Evolutionary conservation across 1,140 invertebrate species (phyloP).

Genomic region (Sinonovacula constricta): DNA sequence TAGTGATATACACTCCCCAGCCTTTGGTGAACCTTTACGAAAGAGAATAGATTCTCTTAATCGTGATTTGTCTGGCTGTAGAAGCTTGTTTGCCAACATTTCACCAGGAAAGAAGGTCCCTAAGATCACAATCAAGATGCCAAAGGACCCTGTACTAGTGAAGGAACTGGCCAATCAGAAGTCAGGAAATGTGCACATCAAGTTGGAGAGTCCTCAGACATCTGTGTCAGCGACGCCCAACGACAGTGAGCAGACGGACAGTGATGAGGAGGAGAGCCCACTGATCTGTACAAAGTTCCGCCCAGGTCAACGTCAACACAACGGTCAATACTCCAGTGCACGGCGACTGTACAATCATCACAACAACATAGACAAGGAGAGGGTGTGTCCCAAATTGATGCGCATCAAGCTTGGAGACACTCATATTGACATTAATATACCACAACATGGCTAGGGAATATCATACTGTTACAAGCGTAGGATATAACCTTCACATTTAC

Average conservation of each 20-base stretch:
- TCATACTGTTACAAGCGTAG: no score
- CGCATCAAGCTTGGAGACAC: conserved; percentile 26
- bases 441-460: no score
- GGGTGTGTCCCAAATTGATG: conserved; percentile 41
- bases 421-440: conserved; percentile 50
- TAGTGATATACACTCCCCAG: conserved; percentile 6
- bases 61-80: conserved; percentile 12
- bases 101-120: conserved; percentile 61
- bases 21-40: conserved; percentile 27
- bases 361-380: background rate
- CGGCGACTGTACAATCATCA: conserved; percentile 10
- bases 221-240: conserved; percentile 26
- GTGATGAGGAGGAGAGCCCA: conserved; percentile 43
- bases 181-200: conserved; percentile 50
- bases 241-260: conserved; percentile 29
- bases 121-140: conserved; percentile 62
- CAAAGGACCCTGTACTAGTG: conserved; percentile 54
- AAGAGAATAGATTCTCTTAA: conserved; percentile 33
- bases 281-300: conserved; percentile 45
- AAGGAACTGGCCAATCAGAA: conserved; percentile 44
- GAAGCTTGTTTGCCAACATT: conserved; percentile 22
- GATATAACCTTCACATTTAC: no score
- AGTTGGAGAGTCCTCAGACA: conserved; percentile 28
- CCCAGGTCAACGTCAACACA: background rate
- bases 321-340: background rate